Percentiles rank a stretch among this genome's conserved stretches.
These are phyloP conservation scores for Styela plicata DNA, from an alignment of 23 tunicate species.

Conservation along the genomic window DNA sequence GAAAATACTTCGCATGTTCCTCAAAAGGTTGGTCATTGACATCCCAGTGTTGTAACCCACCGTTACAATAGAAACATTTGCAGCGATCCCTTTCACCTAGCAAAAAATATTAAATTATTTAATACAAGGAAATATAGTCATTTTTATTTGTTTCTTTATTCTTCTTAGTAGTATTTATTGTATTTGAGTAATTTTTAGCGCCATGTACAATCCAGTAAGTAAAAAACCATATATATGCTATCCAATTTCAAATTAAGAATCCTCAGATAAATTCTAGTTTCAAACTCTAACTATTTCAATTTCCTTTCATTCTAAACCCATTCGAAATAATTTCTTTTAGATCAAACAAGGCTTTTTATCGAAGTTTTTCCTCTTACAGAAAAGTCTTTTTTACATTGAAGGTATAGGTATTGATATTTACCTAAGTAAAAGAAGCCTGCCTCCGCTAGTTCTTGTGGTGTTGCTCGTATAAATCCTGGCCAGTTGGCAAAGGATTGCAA, in stretches of 20 bases:
- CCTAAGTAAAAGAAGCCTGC: constrained; percentile 23
- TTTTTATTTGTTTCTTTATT: too few relatives aligned
- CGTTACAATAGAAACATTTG: constrained; percentile 38
- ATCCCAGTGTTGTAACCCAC: constrained; percentile 38
- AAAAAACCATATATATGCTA: too few relatives aligned
- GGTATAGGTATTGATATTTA: too few relatives aligned
- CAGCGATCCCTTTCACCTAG: constrained; percentile 19
- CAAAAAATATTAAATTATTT: constrained; percentile 1
- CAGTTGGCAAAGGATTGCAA: constrained; percentile 1
- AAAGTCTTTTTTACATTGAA: not conserved
- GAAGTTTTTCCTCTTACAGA: not conserved
- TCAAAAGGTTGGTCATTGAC: constrained; percentile 16
- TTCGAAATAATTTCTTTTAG: too few relatives aligned
- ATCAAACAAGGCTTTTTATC: not conserved
- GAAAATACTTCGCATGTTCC: constrained; percentile 46
- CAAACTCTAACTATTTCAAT: too few relatives aligned
- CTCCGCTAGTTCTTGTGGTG: not conserved
- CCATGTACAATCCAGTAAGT: too few relatives aligned
- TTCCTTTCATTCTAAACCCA: too few relatives aligned
- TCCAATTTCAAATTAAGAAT: too few relatives aligned
- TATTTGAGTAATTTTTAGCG: too few relatives aligned
- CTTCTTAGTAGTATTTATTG: too few relatives aligned
- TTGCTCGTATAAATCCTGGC: not conserved
- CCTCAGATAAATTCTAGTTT: too few relatives aligned
- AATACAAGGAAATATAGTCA: not conserved